A percentile compares a stretch with the other conserved stretches of the same genome.
Evolutionary conservation across 2,888 invertebrate genomes (phyloP).

Genomic region (Polietes domitor): DNA sequence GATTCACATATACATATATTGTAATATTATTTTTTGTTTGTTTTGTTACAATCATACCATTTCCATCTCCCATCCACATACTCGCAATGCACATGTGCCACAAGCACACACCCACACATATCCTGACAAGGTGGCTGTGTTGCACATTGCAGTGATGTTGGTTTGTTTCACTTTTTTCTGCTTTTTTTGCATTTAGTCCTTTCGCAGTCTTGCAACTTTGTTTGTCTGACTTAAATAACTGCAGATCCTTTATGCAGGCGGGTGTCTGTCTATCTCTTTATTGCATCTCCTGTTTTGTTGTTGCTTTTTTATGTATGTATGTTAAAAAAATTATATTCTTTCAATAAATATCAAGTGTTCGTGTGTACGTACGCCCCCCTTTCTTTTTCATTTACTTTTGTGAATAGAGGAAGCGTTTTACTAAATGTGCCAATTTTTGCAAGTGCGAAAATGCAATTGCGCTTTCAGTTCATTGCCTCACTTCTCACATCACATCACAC

Average conservation of each 20-base stretch:
- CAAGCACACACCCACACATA: background rate
- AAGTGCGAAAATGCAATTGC: constrained; percentile 56
- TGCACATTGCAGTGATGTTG: background rate
- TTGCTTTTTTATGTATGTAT: background rate
- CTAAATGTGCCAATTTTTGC: constrained; percentile 52
- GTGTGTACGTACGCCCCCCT: background rate
- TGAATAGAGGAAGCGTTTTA: constrained; percentile 48
- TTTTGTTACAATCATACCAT: background rate
- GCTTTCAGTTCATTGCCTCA: constrained; percentile 33
- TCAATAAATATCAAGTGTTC: constrained; percentile 44
- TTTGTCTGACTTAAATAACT: constrained; percentile 37
- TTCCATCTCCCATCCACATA: background rate
- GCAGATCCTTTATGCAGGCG: constrained; percentile 2
- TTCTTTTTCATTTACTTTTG: constrained; percentile 28
- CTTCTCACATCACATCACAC: background rate
- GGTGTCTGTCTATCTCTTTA: constrained; percentile 5
- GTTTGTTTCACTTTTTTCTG: background rate
- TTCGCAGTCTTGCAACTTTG: constrained; percentile 18
- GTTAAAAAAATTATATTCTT: constrained; percentile 41
- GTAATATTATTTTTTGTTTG: constrained; percentile 3
- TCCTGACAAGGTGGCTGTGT: background rate
- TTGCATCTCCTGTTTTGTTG: constrained; percentile 3
- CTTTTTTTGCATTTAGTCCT: background rate
- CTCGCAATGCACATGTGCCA: background rate
- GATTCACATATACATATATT: background rate